Conservation (phyloP, 2,888 invertebrate genomes). For the Odontothrips loti region DNA sequence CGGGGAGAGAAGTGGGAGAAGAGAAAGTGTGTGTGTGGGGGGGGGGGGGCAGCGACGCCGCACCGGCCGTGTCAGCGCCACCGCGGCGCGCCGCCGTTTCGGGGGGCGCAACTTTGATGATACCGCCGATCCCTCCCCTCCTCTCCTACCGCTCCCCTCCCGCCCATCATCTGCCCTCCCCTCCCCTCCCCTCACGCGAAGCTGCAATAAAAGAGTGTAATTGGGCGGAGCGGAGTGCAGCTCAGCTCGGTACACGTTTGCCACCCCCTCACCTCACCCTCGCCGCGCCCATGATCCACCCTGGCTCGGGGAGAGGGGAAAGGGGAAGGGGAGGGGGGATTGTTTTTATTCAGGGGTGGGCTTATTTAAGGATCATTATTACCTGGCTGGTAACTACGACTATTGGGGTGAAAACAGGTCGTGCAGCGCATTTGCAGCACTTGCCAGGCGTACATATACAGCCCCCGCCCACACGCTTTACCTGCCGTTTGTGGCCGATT, state of each 20-base stretch:
- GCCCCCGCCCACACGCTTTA: no score
- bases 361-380: neutral
- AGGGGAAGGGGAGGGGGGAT: neutral
- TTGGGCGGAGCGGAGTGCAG: constrained; percentile 15
- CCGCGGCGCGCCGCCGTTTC: neutral
- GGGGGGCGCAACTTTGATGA: constrained; percentile 19
- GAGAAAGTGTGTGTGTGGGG: neutral
- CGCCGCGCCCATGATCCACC: neutral
- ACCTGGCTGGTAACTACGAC: neutral
- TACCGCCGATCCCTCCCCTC: neutral
- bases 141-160: neutral
- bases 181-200: constrained; percentile 1
- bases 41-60: neutral
- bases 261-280: neutral
- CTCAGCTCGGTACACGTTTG: neutral
- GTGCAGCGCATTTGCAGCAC: no score
- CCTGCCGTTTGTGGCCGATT: no score
- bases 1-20: no score
- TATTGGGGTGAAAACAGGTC: no score
- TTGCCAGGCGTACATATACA: no score
- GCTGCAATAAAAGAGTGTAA: constrained; percentile 25
- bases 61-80: neutral
- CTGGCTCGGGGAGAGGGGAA: neutral
- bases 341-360: neutral
- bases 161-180: neutral